phyloP scores from a whole-genome alignment of 2,888 invertebrate genomes.

The Xestia xanthographa region DNA sequence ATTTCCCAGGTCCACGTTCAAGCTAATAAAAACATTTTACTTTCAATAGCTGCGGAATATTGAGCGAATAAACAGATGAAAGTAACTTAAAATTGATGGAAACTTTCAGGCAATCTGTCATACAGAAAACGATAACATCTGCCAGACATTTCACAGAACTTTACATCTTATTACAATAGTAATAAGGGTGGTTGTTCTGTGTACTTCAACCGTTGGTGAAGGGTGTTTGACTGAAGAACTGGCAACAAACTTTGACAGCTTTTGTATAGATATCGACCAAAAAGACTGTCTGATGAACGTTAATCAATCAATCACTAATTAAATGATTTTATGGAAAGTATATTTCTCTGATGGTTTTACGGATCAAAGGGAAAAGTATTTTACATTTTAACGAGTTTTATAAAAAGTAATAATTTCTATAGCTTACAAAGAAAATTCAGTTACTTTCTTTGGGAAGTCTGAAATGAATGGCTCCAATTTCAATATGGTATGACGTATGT shows the following conservation, averaged over 20 bases:
- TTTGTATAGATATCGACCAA: slow-evolving; percentile 70
- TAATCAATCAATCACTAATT: slow-evolving; percentile 73
- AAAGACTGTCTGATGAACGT: slow-evolving; percentile 70
- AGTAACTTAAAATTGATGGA: slow-evolving; percentile 64
- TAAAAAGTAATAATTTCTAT: slow-evolving; percentile 33
- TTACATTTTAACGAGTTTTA: slow-evolving; percentile 43
- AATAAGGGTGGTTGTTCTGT: slow-evolving; percentile 18
- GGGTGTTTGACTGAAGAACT: slow-evolving; percentile 65
- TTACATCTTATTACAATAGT: rapidly evolving
- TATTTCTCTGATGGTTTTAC: slow-evolving; percentile 48
- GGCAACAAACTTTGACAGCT: slow-evolving; percentile 73
- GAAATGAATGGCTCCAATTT: slow-evolving; percentile 5
- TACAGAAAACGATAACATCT: slow-evolving; percentile 58
- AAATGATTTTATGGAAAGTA: slow-evolving; percentile 65
- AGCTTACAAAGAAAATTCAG: slow-evolving; percentile 3
- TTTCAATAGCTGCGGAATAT: slow-evolving; percentile 43
- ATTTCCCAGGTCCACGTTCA: slow-evolving; percentile 8
- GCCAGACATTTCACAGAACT: slow-evolving; percentile 18
- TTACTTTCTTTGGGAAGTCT: neutral
- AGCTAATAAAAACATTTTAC: slow-evolving; percentile 47
- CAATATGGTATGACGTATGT: too few relatives aligned
- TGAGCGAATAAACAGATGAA: slow-evolving; percentile 58
- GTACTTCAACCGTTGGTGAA: slow-evolving; percentile 22
- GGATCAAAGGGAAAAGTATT: slow-evolving; percentile 48
- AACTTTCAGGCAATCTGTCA: slow-evolving; percentile 67